Base-by-base conservation (phyloP, 2,797 vertebrate species). In the Labeo calbasu region DNA sequence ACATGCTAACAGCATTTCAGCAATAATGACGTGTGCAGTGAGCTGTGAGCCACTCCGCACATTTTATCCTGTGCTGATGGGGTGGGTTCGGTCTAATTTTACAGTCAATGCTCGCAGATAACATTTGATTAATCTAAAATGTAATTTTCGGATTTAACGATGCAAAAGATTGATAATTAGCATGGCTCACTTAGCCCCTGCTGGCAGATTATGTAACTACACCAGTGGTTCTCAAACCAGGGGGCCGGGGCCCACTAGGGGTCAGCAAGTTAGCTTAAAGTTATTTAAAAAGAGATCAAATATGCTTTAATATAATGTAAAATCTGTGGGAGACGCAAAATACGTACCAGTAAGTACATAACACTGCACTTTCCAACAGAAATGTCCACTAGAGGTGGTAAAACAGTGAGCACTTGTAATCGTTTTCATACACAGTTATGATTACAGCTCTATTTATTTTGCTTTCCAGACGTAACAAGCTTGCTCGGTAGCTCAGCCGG, bases 1-100 rank as follows among this genome's bases (percentile, higher is more conserved):
- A 57, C 59, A 55, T 73, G 19, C 28, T 63, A 40, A 65, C 55
- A 82, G 32, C 32, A 23, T 53, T 83, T 40, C 50, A 48, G 73
- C 36, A 68, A 28, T 68, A 76, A 83, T 57, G n/a, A 28, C 32
- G n/a, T 69, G 73, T 3, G 36, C 17, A 69, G 59, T 43, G 46
- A 48, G 53, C n/a, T 2, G 11, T 46, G n/a, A 28, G 55, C 11
- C 3, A 1, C 55, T 48, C 10, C 3, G 1, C 6, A 57, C 32
- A 69, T 69, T 80, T 69, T 32, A 21, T 69, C 51, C 36, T 21
- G 66, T 69, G 23, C 23, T 48, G 43, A 81, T 59, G 15, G 1
- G n/a, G 53, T 76, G 12, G 53, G 7, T 32, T 59, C 17, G 5
- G 32, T 23, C 28, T 69, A 43, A 25, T 57, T 57, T 80, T 80